These are phyloP conservation scores for Pollenia labialis DNA, from an alignment of 2,888 invertebrate genomes.

Conservation along the genomic window DNA sequence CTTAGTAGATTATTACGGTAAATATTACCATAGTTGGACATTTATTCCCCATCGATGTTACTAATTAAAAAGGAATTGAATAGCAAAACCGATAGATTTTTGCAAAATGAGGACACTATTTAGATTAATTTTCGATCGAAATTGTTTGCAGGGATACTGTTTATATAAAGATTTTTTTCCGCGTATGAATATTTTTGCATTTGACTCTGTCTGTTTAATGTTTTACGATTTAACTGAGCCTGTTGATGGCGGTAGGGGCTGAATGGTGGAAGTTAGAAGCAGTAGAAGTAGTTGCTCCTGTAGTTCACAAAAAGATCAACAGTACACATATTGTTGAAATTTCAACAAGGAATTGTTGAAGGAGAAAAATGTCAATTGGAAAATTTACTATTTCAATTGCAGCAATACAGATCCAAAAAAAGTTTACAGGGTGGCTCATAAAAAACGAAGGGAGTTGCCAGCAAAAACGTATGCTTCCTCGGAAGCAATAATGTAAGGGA, in stretches of 20 bases:
- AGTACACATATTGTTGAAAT: slow-evolving; percentile 37
- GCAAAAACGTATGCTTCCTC: too few species aligned
- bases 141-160: too few species aligned
- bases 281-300: neutral
- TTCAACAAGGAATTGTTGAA: slow-evolving; percentile 42
- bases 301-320: slow-evolving; percentile 54
- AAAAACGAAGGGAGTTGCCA: too few species aligned
- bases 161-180: slow-evolving; percentile 22
- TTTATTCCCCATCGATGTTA: too few species aligned
- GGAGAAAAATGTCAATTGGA: slow-evolving; percentile 65
- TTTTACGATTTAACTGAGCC: slow-evolving; percentile 58
- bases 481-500: too few species aligned
- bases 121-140: too few species aligned
- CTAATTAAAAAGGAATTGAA: too few species aligned
- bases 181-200: slow-evolving; percentile 42
- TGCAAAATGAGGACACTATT: too few species aligned
- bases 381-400: slow-evolving; percentile 68
- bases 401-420: neutral
- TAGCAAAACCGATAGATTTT: too few species aligned
- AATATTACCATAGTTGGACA: too few species aligned
- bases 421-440: neutral
- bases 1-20: too few species aligned
- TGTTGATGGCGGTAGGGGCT: slow-evolving; percentile 32
- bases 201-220: slow-evolving; percentile 51
- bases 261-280: slow-evolving; percentile 18